Evolutionary conservation across 1,140 invertebrate genomes (phyloP).

Genomic region (Leptonema lineaticorne): DNA sequence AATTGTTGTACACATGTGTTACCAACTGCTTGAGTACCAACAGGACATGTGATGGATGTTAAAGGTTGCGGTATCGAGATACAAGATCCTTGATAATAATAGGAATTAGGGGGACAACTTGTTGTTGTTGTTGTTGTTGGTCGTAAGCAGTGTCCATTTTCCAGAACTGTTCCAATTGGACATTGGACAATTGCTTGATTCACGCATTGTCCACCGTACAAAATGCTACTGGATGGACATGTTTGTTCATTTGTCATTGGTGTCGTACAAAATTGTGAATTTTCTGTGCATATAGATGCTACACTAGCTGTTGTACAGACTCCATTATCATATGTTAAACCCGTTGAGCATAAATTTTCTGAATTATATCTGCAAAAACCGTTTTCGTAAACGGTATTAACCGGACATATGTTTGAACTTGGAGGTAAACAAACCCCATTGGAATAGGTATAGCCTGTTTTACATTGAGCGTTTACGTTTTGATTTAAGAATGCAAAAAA

Average conservation of each 20-base stretch:
- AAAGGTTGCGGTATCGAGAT: no score
- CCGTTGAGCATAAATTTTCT: neutral
- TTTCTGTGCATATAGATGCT: neutral
- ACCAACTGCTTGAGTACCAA: neutral
- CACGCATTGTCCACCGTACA: constrained; percentile 1
- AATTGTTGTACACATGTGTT: neutral
- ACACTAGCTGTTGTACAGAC: neutral
- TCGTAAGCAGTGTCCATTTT: constrained; percentile 1
- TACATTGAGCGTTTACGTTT: no score
- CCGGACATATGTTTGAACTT: neutral
- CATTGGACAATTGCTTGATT: neutral
- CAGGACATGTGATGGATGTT: neutral
- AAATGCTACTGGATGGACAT: neutral
- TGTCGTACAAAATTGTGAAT: neutral
- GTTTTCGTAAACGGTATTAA: neutral
- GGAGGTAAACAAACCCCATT: constrained; percentile 10
- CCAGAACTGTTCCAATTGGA: neutral
- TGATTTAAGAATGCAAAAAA: no score
- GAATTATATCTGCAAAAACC: neutral
- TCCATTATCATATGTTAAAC: neutral
- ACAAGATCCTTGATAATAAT: neutral
- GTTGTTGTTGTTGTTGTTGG: no score
- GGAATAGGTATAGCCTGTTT: no score
- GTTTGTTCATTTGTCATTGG: no score
- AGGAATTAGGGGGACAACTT: neutral